Conservation (phyloP, 2,888 invertebrate species). For the Monochamus alternatus region DNA sequence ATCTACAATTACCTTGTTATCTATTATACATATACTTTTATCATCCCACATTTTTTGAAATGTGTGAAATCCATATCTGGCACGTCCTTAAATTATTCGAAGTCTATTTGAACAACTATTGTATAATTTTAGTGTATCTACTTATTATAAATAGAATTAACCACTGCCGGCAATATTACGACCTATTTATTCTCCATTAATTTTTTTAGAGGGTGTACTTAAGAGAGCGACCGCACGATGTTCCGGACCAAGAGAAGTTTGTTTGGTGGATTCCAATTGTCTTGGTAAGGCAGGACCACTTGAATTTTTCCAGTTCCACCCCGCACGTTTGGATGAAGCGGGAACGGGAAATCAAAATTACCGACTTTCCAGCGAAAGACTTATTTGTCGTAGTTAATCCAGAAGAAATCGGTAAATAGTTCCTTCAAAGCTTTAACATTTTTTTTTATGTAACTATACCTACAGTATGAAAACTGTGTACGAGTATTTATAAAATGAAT, state of each 20-base stretch:
- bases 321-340: conserved; percentile 79
- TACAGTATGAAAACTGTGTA: too few species aligned
- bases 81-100: too few species aligned
- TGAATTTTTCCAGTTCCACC: conserved; percentile 75
- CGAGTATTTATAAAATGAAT: too few species aligned
- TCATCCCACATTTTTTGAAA: too few species aligned
- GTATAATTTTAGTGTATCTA: too few species aligned
- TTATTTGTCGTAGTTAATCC: conserved; percentile 86
- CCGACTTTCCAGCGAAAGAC: conserved; percentile 74
- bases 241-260: conserved; percentile 80
- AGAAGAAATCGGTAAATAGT: conserved; percentile 83
- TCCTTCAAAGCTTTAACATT: neutral
- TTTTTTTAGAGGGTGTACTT: conserved; percentile 78
- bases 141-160: too few species aligned
- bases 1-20: too few species aligned
- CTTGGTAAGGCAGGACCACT: conserved; percentile 74
- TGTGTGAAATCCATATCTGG: too few species aligned
- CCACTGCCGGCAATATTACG: neutral
- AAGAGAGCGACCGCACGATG: conserved; percentile 82
- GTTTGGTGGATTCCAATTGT: conserved; percentile 85
- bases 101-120: too few species aligned
- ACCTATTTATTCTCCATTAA: neutral
- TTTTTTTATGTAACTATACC: too few species aligned
- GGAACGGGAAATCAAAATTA: conserved; percentile 73
- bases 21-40: too few species aligned